Evolutionary conservation across 1,140 invertebrate genomes (phyloP).

Genomic region (Lepidurus packardi): DNA sequence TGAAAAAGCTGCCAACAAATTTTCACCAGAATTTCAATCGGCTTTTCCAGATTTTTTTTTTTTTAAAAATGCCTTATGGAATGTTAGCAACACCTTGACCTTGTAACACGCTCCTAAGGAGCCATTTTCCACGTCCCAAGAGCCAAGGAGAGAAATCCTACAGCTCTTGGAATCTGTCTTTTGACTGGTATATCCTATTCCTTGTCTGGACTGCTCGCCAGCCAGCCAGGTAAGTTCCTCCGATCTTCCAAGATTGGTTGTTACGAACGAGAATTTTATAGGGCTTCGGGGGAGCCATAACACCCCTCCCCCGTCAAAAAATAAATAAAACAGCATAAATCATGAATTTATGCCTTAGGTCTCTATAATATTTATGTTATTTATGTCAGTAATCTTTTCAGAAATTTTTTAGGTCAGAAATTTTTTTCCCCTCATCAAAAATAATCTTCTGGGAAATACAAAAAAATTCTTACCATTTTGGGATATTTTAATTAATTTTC

Average conservation of each 20-base stretch:
- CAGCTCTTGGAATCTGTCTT: neutral
- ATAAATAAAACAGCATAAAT: too few species aligned
- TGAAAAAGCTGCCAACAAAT: neutral
- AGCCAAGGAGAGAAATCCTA: neutral
- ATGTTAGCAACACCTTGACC: constrained; percentile 12
- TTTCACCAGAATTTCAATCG: neutral
- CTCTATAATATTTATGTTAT: too few species aligned
- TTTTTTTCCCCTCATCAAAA: too few species aligned
- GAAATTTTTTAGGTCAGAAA: too few species aligned
- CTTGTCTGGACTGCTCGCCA: neutral
- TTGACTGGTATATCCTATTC: neutral
- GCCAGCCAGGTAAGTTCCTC: neutral
- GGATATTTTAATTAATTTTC: neutral
- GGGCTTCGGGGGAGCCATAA: too few species aligned
- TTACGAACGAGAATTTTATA: too few species aligned
- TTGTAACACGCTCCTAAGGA: neutral
- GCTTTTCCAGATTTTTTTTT: neutral
- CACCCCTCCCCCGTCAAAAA: too few species aligned
- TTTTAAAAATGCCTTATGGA: neutral
- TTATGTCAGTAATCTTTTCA: too few species aligned
- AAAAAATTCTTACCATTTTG: neutral
- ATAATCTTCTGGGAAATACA: too few species aligned
- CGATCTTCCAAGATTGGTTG: too few species aligned
- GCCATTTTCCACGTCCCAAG: neutral
- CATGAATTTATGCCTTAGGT: too few species aligned